phyloP scores from a whole-genome alignment of 2,888 invertebrate genomes.

The Pyrrhia umbra region DNA sequence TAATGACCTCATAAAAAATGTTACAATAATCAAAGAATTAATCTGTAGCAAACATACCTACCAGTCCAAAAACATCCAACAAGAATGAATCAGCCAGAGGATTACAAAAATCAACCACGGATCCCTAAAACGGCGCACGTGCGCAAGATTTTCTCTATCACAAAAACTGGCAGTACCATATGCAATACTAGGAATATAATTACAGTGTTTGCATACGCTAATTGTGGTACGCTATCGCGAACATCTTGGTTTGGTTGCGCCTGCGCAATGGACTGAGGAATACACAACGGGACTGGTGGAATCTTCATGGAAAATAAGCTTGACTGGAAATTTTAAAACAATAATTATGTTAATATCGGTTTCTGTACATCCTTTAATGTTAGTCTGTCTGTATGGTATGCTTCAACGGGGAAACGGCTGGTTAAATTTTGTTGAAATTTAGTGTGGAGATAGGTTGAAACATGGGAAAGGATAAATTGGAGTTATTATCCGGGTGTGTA shows the following conservation, averaged over 20 bases:
- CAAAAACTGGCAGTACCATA: constrained; percentile 68
- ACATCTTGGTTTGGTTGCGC: constrained; percentile 35
- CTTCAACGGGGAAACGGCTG: too few species aligned
- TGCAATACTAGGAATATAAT: constrained; percentile 72
- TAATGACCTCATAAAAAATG: too few species aligned
- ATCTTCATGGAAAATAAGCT: constrained; percentile 22
- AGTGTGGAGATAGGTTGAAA: too few species aligned
- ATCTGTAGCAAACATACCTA: too few species aligned
- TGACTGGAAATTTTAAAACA: neutral
- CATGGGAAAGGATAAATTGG: too few species aligned
- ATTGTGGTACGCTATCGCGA: constrained; percentile 58
- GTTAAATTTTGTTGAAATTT: too few species aligned
- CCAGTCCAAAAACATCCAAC: too few species aligned
- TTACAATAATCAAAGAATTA: too few species aligned
- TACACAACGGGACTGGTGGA: constrained; percentile 23
- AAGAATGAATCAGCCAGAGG: too few species aligned
- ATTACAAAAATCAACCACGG: constrained; percentile 8
- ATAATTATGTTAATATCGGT: neutral
- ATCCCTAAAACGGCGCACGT: constrained; percentile 60
- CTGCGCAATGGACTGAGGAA: constrained; percentile 55
- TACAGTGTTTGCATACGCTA: constrained; percentile 72
- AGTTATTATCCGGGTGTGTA: too few species aligned
- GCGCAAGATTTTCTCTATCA: constrained; percentile 75
- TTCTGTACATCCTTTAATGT: too few species aligned
- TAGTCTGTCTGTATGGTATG: too few species aligned